A percentile compares a stretch with the other conserved stretches of the same genome.
phyloP scores from a whole-genome alignment of 2,113 vertebrate species.

The Plestiodon gilberti region DNA sequence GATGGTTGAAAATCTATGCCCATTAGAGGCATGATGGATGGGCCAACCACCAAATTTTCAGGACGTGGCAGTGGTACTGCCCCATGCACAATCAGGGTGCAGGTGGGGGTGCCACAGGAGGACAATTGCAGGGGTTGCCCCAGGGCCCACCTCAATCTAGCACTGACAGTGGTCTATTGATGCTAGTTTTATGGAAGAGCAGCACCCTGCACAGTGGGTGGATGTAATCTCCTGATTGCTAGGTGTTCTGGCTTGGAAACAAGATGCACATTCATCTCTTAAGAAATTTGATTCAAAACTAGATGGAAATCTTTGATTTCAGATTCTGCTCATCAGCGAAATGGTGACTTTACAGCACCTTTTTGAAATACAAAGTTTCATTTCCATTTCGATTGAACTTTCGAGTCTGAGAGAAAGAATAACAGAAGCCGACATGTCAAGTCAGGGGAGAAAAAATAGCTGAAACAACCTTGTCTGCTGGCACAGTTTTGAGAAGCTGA shows the following conservation, averaged over 20 bases:
- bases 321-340: not conserved
- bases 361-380: not conserved
- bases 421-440: not conserved
- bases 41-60: too few species aligned
- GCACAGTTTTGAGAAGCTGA: not conserved
- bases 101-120: too few species aligned
- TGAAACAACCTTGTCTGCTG: not conserved
- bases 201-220: not conserved
- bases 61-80: too few species aligned
- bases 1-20: too few species aligned
- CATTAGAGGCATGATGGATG: too few species aligned
- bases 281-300: not conserved
- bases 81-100: too few species aligned
- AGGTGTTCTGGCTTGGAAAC: not conserved
- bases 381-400: conserved; percentile 1
- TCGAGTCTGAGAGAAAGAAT: not conserved
- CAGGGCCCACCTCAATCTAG: too few species aligned
- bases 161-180: too few species aligned
- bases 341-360: not conserved
- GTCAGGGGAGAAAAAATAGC: not conserved
- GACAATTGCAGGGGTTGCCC: too few species aligned
- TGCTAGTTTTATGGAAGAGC: not conserved
- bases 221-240: not conserved
- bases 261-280: not conserved
- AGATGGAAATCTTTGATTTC: not conserved